Base-by-base conservation (phyloP, 1,140 invertebrate genomes). In the Reticulitermes speratus region DNA sequence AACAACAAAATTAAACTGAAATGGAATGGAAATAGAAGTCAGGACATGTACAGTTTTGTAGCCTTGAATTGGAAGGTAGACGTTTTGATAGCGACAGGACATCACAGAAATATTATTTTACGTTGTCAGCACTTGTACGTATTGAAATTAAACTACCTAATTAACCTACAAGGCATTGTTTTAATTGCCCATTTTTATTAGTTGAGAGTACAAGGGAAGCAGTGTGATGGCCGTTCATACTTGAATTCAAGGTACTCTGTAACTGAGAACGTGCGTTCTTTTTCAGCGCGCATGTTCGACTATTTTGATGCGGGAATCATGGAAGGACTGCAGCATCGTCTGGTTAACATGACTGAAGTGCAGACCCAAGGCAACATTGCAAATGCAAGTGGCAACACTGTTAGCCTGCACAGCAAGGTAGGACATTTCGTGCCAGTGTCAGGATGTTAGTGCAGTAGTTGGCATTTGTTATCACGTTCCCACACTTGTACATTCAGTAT, bases 301-400 rank as follows among this genome's bases (percentile, higher is more conserved):
- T 97, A 96, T 91, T 96, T 97, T 90, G 97, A 98, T 90, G 91
- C 95, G 86, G 96, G 96, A 55, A 95, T 96, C 85, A 97, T 97
- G 97, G 96, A 97, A 90, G 95, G 95, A 38, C 92, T 98, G 25
- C 95, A 96, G 90, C 94, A 95, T 89, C 93, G 94, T 87, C 90
- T 96, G 86, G 90, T 94, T 82, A 91, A 91, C 86, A 89, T 94
- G 87, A 94, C 94, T 32, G 93, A 94, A 88, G 92, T 93, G 82
- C 93, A 95, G 88, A 94, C 94, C 25, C 90, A 92, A 87, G 93
- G 93, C 87, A 89, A 91, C 87, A 89, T 93, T 84, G 91, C 89
- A 52, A 19, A 30, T 30, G 85, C 85, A 44, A 90, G 91, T 45
- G 85, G 85, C 86, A 91, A 93, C 88, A 90, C 92, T 55, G 91